These are phyloP conservation scores for Drosophila paucipuncta DNA, from an alignment of 2,888 invertebrate species.

Conservation along the genomic window DNA sequence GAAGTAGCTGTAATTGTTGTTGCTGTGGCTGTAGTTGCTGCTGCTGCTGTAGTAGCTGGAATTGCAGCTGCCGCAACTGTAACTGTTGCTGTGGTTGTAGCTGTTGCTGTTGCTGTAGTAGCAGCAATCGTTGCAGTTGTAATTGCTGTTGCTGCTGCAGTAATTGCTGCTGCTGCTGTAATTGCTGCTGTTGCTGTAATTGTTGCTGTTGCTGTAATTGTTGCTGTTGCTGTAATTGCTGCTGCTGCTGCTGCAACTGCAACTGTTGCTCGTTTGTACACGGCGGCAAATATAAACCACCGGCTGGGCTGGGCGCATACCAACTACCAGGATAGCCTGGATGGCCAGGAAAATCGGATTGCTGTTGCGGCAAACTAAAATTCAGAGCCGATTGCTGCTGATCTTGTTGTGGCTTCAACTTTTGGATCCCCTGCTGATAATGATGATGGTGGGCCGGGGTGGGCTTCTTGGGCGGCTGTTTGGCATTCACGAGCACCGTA, in stretches of 20 bases:
- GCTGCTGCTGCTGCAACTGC: slow-evolving; percentile 24
- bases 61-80: slow-evolving; percentile 13
- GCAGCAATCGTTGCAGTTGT: slow-evolving; percentile 31
- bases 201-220: slow-evolving; percentile 21
- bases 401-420: slow-evolving; percentile 6
- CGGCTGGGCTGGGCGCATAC: slow-evolving; percentile 11
- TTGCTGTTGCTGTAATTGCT: slow-evolving; percentile 15
- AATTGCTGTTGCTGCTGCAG: slow-evolving; percentile 21
- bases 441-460: slow-evolving; percentile 48
- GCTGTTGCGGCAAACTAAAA: slow-evolving; percentile 21
- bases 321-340: slow-evolving; percentile 21
- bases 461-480: slow-evolving; percentile 58
- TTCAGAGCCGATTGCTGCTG: slow-evolving; percentile 26
- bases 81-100: slow-evolving; percentile 39
- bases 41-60: slow-evolving; percentile 21
- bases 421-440: slow-evolving; percentile 52
- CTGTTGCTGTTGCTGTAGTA: slow-evolving; percentile 21
- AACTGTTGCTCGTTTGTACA: slow-evolving; percentile 29
- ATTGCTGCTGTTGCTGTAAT: slow-evolving; percentile 15
- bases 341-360: slow-evolving; percentile 11
- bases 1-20: slow-evolving; percentile 4
- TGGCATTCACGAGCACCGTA: slow-evolving; percentile 66
- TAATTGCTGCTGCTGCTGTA: slow-evolving; percentile 8
- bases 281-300: slow-evolving; percentile 44
- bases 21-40: slow-evolving; percentile 24